A percentile compares a stretch with the other conserved stretches of the same genome.
phyloP scores from a whole-genome alignment of 2,113 vertebrate genomes.

The Hylia prasina region DNA sequence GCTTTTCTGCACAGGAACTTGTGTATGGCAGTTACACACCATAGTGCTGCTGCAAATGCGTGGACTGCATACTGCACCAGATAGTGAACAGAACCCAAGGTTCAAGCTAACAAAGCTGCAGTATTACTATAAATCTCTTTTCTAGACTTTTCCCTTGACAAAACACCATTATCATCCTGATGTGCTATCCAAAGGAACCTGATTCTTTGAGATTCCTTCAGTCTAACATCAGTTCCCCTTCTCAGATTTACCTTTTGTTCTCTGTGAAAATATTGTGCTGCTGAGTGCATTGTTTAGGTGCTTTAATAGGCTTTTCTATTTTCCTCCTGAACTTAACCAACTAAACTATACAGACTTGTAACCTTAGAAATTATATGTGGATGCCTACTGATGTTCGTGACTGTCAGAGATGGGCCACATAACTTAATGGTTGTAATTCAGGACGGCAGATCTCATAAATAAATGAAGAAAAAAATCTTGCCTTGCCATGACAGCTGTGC shows the following conservation, averaged over 20 bases:
- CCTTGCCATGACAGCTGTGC: conserved; percentile 19
- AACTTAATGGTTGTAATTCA: neutral
- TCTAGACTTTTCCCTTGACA: neutral
- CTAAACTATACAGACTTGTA: neutral
- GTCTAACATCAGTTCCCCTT: neutral
- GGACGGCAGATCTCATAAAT: conserved; percentile 41
- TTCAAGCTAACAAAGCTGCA: neutral
- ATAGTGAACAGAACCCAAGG: neutral
- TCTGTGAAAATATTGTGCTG: neutral
- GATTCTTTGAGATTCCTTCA: neutral
- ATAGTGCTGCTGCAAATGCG: neutral
- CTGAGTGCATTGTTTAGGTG: neutral
- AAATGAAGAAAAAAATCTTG: conserved; percentile 25
- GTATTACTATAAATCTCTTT: neutral
- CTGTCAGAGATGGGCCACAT: neutral
- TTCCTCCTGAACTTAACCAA: neutral
- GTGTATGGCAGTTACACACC: neutral
- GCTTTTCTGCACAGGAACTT: neutral
- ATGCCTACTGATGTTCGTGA: neutral
- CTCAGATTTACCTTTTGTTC: neutral
- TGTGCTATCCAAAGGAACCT: neutral
- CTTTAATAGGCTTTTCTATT: neutral
- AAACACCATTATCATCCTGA: neutral
- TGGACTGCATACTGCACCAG: neutral
- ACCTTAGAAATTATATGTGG: neutral